A percentile compares a stretch with the other conserved stretches of the same genome.
These are phyloP conservation scores for Prunella himalayana DNA, from an alignment of 2,113 vertebrate species.

Conservation along the genomic window DNA sequence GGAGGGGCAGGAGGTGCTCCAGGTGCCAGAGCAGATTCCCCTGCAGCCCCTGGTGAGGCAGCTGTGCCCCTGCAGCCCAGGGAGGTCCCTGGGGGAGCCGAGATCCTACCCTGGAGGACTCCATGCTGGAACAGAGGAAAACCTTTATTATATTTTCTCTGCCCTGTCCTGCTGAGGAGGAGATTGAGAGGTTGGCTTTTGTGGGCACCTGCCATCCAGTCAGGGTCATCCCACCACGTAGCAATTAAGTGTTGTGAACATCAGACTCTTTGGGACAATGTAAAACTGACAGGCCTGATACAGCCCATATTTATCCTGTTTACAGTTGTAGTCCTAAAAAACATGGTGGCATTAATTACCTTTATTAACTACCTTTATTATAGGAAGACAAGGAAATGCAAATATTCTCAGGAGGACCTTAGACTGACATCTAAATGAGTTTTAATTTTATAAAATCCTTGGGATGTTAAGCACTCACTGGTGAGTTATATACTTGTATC, in stretches of 20 bases:
- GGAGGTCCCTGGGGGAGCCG: not conserved
- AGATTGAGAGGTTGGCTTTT: not conserved
- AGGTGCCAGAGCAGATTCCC: not conserved
- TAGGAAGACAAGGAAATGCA: constrained; percentile 18
- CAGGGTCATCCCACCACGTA: not conserved
- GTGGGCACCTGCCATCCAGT: not conserved
- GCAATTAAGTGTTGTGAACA: not conserved
- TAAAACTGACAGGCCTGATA: not conserved
- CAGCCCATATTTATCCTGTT: not conserved
- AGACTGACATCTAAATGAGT: not conserved
- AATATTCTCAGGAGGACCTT: not conserved
- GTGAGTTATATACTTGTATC: not conserved
- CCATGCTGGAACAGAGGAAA: not conserved
- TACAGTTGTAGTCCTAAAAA: not conserved
- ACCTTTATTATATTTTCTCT: not conserved
- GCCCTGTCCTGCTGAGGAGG: not conserved
- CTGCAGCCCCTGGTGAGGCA: not conserved
- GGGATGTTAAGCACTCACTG: not conserved
- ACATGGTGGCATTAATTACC: constrained; percentile 15
- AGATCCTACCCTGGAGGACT: not conserved
- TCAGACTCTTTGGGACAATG: not conserved
- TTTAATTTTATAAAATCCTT: not conserved
- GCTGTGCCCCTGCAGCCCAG: not conserved
- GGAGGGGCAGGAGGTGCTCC: not conserved
- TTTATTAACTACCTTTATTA: constrained; percentile 42